Base-by-base conservation (phyloP, 1,140 invertebrate species). In the Plutomurus gul region DNA sequence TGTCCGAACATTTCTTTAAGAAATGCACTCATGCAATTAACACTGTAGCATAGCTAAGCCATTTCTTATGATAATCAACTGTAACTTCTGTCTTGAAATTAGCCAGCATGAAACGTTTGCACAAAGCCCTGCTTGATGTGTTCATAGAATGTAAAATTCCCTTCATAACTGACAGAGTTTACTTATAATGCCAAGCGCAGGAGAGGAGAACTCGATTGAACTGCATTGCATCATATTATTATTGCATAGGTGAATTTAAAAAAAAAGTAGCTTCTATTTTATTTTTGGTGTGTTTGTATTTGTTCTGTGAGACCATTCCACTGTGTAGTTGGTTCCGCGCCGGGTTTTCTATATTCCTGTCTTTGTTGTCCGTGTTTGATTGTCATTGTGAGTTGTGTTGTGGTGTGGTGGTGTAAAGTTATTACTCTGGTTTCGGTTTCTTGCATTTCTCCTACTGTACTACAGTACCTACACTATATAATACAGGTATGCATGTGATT, bases 341-440 rank as follows among this genome's bases (percentile, higher is more conserved):
- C 25, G 56, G 56, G 56, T n/a, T 60, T 25, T 60, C 51, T 30
- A 60, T 33, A 33, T n/a, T n/a, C n/a, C n/a, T n/a, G n/a, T n/a
- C n/a, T n/a, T n/a, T n/a, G n/a, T n/a, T 43, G 40, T 43, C 40
- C 40, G 8, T 43, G 8, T 40, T 46, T 72, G 13, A 27, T 40
- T 40, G 36, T 39, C 37, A 40, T 27, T 72, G 20, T n/a, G 20
- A n/a, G 22, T 30, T 25, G 56, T 30, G 20, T 43, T 43, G 8
- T 43, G 18, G 3, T 27, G 39, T 39, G 36, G 65, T 72, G n/a
- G 70, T 40, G 36, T 72, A 37, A 40, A 72, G 56, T 65, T 65
- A 72, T 72, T 72, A 72, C 70, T 72, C 70, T 46, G 70, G 70
- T 72, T 72, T 72, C 70, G 70, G 70, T 40, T 72, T 46, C 36